These are phyloP conservation scores for Hypomecis punctinalis DNA, from an alignment of 2,888 invertebrate species.

Conservation along the genomic window DNA sequence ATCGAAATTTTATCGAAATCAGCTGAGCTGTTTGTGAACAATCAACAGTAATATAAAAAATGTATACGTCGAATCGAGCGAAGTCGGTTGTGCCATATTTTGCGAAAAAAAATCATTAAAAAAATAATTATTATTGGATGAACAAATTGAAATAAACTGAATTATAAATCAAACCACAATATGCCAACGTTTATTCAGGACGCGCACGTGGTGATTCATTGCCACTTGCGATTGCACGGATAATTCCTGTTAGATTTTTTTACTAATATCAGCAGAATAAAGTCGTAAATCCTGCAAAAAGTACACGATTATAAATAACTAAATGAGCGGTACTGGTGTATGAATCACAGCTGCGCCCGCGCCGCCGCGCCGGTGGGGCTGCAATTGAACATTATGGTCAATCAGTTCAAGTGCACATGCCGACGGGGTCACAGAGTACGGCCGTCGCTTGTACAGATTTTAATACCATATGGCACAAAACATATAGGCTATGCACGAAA, in stretches of 20 bases:
- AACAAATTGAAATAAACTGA: conserved; percentile 3
- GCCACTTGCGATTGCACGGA: conserved; percentile 15
- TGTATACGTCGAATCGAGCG: too few species aligned
- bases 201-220: conserved; percentile 20
- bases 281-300: conserved; percentile 34
- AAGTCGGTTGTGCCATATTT: too few species aligned
- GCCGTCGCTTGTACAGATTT: conserved; percentile 9
- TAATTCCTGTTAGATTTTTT: conserved; percentile 16
- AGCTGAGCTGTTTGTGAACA: too few species aligned
- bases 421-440: conserved; percentile 62
- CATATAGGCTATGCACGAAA: neutral
- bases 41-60: too few species aligned
- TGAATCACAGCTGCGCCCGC: conserved; percentile 56
- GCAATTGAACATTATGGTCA: conserved; percentile 71
- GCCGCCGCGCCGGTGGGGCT: conserved; percentile 47
- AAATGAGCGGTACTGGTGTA: conserved; percentile 29
- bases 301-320: conserved; percentile 37
- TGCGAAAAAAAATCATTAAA: too few species aligned
- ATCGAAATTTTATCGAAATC: too few species aligned
- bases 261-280: conserved; percentile 29
- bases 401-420: conserved; percentile 77
- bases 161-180: neutral
- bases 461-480: neutral
- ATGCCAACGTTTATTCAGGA: conserved; percentile 14
- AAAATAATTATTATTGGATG: too few species aligned